A percentile compares a stretch with the other conserved stretches of the same genome.
phyloP scores from a whole-genome alignment of 2,113 vertebrate genomes.

The Solea senegalensis region DNA sequence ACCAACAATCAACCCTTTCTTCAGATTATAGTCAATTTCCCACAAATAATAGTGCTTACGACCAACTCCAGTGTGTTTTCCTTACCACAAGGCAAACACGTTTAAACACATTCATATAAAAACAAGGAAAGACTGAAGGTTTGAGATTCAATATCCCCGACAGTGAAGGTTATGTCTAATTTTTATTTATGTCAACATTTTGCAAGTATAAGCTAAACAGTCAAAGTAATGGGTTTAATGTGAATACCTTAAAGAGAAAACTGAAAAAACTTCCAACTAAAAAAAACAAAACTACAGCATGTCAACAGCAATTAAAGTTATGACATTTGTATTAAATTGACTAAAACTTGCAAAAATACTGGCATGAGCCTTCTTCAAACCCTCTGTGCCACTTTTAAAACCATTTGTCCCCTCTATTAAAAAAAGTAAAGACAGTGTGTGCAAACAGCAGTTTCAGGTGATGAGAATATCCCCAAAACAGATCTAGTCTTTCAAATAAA shows the following conservation, averaged over 20 bases:
- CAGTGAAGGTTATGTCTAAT: too few species aligned
- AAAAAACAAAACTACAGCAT: conserved; percentile 2
- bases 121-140: background rate
- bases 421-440: conserved; percentile 45
- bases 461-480: conserved; percentile 9
- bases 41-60: conserved; percentile 8
- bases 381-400: conserved; percentile 20
- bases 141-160: too few species aligned
- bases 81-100: conserved; percentile 1
- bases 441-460: conserved; percentile 60
- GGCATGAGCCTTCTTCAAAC: conserved; percentile 4
- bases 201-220: background rate
- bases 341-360: conserved; percentile 43
- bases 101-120: conserved; percentile 9
- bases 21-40: conserved; percentile 34
- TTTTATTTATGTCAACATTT: background rate
- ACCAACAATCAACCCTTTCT: conserved; percentile 14
- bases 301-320: conserved; percentile 4
- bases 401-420: conserved; percentile 15
- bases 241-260: background rate
- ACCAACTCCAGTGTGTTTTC: background rate
- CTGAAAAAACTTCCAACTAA: too few species aligned
- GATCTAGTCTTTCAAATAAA: conserved; percentile 67
- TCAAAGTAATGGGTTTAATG: background rate
- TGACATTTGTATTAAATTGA: conserved; percentile 32